phyloP scores from a whole-genome alignment of 2,888 invertebrate genomes.

The Amphimallon solstitiale region DNA sequence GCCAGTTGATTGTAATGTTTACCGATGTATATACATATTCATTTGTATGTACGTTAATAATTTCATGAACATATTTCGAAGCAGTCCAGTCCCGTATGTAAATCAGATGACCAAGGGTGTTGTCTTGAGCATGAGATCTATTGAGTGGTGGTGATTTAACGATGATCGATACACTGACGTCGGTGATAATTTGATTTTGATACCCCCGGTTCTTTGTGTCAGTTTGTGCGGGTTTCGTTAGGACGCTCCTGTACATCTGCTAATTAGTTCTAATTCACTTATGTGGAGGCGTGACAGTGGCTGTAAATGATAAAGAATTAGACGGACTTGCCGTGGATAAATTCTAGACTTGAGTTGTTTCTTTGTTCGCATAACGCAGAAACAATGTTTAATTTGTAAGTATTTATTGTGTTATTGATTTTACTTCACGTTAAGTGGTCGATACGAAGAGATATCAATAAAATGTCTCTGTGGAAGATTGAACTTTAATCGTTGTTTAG shows the following conservation, averaged over 20 bases:
- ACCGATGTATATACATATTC: not conserved
- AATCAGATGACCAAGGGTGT: too few species aligned
- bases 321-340: not conserved
- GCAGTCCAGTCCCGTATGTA: not conserved
- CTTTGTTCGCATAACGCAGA: not conserved
- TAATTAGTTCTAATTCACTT: too few species aligned
- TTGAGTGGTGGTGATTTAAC: not conserved
- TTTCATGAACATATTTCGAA: slow-evolving; percentile 2
- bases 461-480: too few species aligned
- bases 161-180: not conserved
- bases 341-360: not conserved
- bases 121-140: too few species aligned
- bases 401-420: not conserved
- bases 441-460: not conserved
- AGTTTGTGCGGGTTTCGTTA: not conserved
- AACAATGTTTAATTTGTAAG: slow-evolving; percentile 18
- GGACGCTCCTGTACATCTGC: not conserved
- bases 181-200: slow-evolving; percentile 24
- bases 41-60: not conserved
- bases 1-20: not conserved
- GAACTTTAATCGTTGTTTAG: too few species aligned
- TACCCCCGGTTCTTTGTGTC: not conserved
- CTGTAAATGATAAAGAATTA: too few species aligned
- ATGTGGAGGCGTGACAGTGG: too few species aligned
- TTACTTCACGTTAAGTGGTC: too few species aligned